Conservation (phyloP, 1,140 invertebrate species). For the Aricia agestis region DNA sequence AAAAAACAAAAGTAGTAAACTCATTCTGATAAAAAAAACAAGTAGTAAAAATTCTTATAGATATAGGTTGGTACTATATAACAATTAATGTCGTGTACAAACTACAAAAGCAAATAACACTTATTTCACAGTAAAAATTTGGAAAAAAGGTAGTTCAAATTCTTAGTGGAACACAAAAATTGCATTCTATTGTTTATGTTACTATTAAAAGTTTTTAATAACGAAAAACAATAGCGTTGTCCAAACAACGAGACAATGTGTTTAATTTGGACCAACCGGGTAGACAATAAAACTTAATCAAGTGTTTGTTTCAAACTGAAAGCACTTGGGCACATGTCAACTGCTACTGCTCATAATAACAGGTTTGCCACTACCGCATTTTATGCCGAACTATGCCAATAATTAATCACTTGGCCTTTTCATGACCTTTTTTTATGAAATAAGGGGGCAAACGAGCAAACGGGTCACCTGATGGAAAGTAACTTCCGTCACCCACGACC, state of each 20-base stretch:
- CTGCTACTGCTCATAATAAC: slow-evolving; percentile 26
- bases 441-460: too few species aligned
- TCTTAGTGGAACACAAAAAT: neutral
- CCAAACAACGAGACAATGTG: slow-evolving; percentile 32
- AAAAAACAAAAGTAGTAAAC: too few species aligned
- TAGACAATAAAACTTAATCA: slow-evolving; percentile 67
- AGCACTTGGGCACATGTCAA: slow-evolving; percentile 40
- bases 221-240: slow-evolving; percentile 17
- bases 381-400: slow-evolving; percentile 12
- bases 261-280: slow-evolving; percentile 49
- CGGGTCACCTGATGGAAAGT: too few species aligned
- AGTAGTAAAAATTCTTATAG: too few species aligned
- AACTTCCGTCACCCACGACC: too few species aligned
- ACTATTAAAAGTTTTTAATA: neutral
- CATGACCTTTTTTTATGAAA: too few species aligned
- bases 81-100: neutral
- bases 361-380: slow-evolving; percentile 17
- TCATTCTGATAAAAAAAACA: too few species aligned
- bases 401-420: neutral
- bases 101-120: neutral
- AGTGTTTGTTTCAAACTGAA: slow-evolving; percentile 38
- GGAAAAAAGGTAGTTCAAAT: neutral
- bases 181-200: neutral
- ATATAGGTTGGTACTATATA: too few species aligned
- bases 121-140: neutral